Conservation (phyloP, 2,797 vertebrate species). For the Pipistrellus pipistrellus region DNA sequence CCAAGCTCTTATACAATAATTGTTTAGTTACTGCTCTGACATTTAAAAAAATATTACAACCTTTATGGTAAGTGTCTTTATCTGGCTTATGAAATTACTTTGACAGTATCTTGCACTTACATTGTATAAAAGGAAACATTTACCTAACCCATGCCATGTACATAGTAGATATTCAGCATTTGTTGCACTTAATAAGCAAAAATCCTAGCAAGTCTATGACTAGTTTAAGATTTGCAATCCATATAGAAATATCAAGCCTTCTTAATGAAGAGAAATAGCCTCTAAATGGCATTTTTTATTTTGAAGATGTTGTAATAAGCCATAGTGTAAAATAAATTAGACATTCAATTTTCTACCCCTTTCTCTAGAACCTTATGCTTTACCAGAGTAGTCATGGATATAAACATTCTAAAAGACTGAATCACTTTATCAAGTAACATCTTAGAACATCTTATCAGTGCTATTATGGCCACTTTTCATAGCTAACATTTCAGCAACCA, state of each 20-base stretch:
- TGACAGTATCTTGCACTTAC: constrained; percentile 62
- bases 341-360: not conserved
- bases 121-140: constrained; percentile 65
- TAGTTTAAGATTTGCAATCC: constrained; percentile 62
- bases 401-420: constrained; percentile 48
- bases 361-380: constrained; percentile 35
- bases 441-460: constrained; percentile 41
- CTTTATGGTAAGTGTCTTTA: constrained; percentile 75
- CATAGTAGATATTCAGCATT: constrained; percentile 31
- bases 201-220: constrained; percentile 47
- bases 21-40: constrained; percentile 80
- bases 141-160: constrained; percentile 66
- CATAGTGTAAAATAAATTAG: constrained; percentile 26
- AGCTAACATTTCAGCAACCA: constrained; percentile 34
- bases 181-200: constrained; percentile 61
- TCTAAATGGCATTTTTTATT: constrained; percentile 59
- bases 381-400: not conserved
- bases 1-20: constrained; percentile 75
- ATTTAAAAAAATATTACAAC: constrained; percentile 80
- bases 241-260: constrained; percentile 23
- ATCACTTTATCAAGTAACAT: constrained; percentile 28
- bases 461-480: constrained; percentile 6
- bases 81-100: constrained; percentile 78
- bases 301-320: constrained; percentile 51
- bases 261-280: constrained; percentile 49